These are phyloP conservation scores for Lordiphosa collinella DNA, from an alignment of 1,140 invertebrate genomes.

Conservation along the genomic window DNA sequence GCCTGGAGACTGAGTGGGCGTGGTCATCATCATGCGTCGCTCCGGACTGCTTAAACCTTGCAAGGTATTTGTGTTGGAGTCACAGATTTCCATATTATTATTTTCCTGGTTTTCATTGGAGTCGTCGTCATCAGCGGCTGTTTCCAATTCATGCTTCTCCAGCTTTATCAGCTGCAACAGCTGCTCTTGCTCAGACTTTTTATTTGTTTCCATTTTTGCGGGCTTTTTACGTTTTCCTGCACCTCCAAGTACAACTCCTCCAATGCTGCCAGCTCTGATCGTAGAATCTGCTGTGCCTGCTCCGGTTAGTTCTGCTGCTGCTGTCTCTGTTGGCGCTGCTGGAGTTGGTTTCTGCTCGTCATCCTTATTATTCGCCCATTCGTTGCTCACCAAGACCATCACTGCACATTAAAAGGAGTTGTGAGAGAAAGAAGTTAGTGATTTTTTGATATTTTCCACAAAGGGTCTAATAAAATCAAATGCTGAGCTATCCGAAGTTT, in stretches of 20 bases:
- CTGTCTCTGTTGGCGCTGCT: background rate
- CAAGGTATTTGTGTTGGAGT: slow-evolving; percentile 59
- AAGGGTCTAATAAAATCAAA: background rate
- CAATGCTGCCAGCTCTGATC: background rate
- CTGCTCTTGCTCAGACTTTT: slow-evolving; percentile 39
- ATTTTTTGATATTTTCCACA: background rate
- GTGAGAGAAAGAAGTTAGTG: background rate
- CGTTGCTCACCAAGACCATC: slow-evolving; percentile 67
- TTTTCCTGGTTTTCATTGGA: slow-evolving; percentile 56
- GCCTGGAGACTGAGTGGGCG: slow-evolving; percentile 6
- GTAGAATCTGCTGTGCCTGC: background rate
- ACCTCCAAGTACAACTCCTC: slow-evolving; percentile 10
- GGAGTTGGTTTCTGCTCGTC: slow-evolving; percentile 33
- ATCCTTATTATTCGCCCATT: slow-evolving; percentile 56
- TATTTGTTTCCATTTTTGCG: slow-evolving; percentile 45
- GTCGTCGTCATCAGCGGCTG: slow-evolving; percentile 25
- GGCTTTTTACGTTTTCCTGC: slow-evolving; percentile 24
- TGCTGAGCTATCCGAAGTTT: slow-evolving; percentile 1
- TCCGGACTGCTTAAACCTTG: slow-evolving; percentile 21
- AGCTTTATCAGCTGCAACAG: slow-evolving; percentile 19
- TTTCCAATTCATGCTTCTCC: slow-evolving; percentile 51
- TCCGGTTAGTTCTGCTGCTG: slow-evolving; percentile 10
- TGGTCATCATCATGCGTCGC: background rate
- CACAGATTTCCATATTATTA: slow-evolving; percentile 39
- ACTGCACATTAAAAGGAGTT: slow-evolving; percentile 23